Conservation (phyloP, 2,888 invertebrate genomes). For the Monoplex corrugatus region DNA sequence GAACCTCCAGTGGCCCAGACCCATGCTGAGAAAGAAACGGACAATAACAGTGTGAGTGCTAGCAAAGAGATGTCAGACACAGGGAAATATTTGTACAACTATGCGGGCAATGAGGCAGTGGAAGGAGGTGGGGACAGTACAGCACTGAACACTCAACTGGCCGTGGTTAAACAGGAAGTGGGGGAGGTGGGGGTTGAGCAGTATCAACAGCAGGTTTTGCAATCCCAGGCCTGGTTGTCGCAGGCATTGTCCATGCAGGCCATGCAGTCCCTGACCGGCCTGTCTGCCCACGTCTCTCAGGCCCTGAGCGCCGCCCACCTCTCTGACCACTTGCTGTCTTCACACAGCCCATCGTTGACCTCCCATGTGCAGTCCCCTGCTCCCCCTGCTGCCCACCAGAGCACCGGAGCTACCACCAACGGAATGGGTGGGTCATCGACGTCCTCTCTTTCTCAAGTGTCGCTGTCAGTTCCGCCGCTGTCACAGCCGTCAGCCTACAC, state of each 20-base stretch:
- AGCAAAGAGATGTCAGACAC: background rate
- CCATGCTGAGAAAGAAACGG: background rate
- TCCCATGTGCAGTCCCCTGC: background rate
- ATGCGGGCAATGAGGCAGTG: background rate
- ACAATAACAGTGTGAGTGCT: background rate
- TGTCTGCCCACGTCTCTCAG: slow-evolving; percentile 53
- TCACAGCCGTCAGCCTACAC: slow-evolving; percentile 19
- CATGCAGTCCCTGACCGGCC: slow-evolving; percentile 5
- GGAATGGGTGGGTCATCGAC: background rate
- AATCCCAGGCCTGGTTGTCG: slow-evolving; percentile 19
- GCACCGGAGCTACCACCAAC: background rate
- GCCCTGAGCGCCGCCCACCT: slow-evolving; percentile 47
- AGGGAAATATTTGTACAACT: slow-evolving; percentile 2
- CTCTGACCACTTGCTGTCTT: background rate
- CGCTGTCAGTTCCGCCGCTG: slow-evolving; percentile 20
- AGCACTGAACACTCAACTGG: background rate
- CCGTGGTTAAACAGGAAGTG: slow-evolving; percentile 46
- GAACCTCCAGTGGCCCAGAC: background rate
- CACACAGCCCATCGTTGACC: background rate
- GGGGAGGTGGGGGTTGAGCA: slow-evolving; percentile 23
- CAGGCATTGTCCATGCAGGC: slow-evolving; percentile 32
- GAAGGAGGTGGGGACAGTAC: slow-evolving; percentile 21
- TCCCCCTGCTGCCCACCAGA: slow-evolving; percentile 38
- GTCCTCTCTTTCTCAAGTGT: background rate
- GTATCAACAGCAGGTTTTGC: slow-evolving; percentile 10